Percentiles rank a stretch among this genome's conserved stretches.
phyloP scores from a whole-genome alignment of 2,113 vertebrate species.

The Prunella himalayana region DNA sequence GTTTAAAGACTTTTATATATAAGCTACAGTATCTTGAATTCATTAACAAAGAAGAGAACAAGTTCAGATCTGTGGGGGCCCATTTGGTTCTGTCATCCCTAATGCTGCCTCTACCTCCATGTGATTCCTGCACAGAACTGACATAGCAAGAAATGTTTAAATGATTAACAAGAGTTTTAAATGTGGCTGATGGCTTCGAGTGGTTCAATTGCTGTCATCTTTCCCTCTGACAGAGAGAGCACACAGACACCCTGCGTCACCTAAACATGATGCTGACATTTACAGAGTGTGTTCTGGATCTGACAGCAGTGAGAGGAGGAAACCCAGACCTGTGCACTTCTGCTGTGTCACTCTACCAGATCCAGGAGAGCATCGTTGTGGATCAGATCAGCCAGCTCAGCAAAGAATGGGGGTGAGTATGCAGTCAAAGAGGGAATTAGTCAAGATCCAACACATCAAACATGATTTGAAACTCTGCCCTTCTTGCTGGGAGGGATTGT shows the following conservation, averaged over 20 bases:
- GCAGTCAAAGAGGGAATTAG: background rate
- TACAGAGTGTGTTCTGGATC: slow-evolving; percentile 92
- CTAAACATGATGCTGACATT: slow-evolving; percentile 92
- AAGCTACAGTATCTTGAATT: background rate
- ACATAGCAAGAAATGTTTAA: background rate
- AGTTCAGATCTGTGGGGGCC: background rate
- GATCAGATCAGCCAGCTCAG: slow-evolving; percentile 97
- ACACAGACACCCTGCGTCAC: slow-evolving; percentile 92
- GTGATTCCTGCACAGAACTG: background rate
- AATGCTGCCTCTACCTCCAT: background rate
- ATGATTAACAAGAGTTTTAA: background rate
- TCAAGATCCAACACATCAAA: background rate
- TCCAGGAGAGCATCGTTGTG: slow-evolving; percentile 93
- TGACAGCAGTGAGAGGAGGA: slow-evolving; percentile 81
- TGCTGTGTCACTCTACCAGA: slow-evolving; percentile 85
- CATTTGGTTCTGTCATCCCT: background rate
- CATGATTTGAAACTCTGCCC: background rate
- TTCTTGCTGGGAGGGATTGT: background rate
- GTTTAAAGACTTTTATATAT: background rate
- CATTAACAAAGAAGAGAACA: background rate
- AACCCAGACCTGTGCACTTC: slow-evolving; percentile 85
- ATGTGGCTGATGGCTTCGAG: background rate
- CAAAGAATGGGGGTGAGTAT: slow-evolving; percentile 93
- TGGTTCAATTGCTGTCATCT: background rate
- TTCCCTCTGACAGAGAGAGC: slow-evolving; percentile 82